Evolutionary conservation across 2,888 invertebrate species (phyloP).

Genomic region (Plutella xylostella): DNA sequence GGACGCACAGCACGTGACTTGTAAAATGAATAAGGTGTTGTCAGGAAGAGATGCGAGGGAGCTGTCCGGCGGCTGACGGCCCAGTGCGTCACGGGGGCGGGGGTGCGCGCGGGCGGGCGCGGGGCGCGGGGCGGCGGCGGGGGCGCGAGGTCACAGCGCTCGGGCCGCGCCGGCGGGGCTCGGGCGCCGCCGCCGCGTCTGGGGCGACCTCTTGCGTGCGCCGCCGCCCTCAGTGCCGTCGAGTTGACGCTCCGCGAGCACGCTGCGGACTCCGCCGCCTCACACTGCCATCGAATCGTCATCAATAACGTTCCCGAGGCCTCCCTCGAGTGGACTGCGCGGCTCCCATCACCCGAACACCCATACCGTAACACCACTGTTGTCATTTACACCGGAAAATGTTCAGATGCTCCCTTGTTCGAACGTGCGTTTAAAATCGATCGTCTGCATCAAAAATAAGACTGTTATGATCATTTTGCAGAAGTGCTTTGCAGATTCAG

Average conservation of each 20-base stretch:
- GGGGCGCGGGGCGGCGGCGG: constrained; percentile 32
- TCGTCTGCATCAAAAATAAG: constrained; percentile 61
- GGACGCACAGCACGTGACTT: too few relatives aligned
- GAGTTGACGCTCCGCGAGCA: constrained; percentile 54
- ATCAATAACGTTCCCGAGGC: constrained; percentile 53
- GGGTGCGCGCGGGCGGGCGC: constrained; percentile 20
- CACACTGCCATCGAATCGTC: constrained; percentile 61
- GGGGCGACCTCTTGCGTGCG: constrained; percentile 58
- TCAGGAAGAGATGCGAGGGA: constrained; percentile 26
- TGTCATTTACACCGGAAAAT: constrained; percentile 24
- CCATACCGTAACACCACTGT: constrained; percentile 19
- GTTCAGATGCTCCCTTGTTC: too few relatives aligned
- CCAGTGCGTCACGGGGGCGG: constrained; percentile 19
- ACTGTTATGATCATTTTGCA: constrained; percentile 53
- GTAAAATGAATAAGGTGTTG: too few relatives aligned
- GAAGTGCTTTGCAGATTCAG: constrained; percentile 47
- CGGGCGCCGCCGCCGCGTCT: constrained; percentile 36
- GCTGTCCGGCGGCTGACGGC: constrained; percentile 26
- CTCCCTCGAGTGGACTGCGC: constrained; percentile 39
- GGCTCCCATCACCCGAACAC: not conserved
- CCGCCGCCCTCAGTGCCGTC: constrained; percentile 36
- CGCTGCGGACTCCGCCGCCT: constrained; percentile 51
- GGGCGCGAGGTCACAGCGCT: constrained; percentile 60
- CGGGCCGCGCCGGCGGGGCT: constrained; percentile 36
- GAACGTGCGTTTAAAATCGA: constrained; percentile 53